Conservation (phyloP, 2,888 invertebrate species). For the Coenonympha arcania region DNA sequence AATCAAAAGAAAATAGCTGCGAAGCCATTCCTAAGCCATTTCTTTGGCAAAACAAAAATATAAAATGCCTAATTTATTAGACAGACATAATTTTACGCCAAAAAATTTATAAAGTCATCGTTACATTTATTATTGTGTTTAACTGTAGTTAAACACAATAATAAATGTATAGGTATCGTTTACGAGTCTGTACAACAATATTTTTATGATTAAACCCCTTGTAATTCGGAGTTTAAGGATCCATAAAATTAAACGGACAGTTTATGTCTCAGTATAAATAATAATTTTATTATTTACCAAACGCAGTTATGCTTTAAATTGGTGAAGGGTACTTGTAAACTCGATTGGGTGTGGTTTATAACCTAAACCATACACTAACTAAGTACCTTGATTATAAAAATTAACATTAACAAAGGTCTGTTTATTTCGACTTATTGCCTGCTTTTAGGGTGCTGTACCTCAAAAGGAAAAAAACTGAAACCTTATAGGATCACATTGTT, state of each 20-base stretch:
- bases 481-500: too few species aligned
- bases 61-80: neutral
- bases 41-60: too few species aligned
- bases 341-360: neutral
- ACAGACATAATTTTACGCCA: neutral
- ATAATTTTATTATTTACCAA: slow-evolving; percentile 20
- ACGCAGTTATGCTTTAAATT: slow-evolving; percentile 7
- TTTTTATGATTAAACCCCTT: slow-evolving; percentile 21
- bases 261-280: slow-evolving; percentile 20
- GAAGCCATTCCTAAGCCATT: too few species aligned
- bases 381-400: too few species aligned
- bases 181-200: neutral
- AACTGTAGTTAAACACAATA: too few species aligned
- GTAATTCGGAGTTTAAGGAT: slow-evolving; percentile 21
- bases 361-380: too few species aligned
- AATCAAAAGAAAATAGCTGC: too few species aligned
- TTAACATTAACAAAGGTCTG: too few species aligned
- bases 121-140: neutral
- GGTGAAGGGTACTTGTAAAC: neutral
- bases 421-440: too few species aligned
- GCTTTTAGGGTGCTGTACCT: too few species aligned
- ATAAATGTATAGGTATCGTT: too few species aligned
- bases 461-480: too few species aligned
- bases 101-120: neutral
- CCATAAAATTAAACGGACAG: slow-evolving; percentile 20